Percentiles rank a stretch among this genome's conserved stretches.
phyloP scores from a whole-genome alignment of 2,113 vertebrate species.

The Xiphophorus maculatus region DNA sequence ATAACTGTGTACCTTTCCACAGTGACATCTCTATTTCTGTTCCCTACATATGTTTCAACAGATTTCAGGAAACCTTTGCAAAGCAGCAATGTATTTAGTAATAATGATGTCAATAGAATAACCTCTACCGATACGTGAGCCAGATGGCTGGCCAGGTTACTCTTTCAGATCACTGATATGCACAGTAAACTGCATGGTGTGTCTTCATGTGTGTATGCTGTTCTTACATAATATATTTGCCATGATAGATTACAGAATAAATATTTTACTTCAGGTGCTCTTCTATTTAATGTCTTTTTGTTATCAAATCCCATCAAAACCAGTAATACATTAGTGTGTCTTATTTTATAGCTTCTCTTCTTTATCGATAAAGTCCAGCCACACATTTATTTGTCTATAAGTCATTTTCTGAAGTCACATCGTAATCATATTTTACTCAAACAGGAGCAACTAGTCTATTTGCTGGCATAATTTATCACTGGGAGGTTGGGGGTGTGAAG shows the following conservation, averaged over 20 bases:
- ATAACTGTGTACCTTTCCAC: conserved; percentile 13
- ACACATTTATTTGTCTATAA: neutral
- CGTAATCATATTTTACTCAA: neutral
- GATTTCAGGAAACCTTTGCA: conserved; percentile 67
- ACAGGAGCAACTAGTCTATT: neutral
- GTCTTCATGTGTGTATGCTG: conserved; percentile 19
- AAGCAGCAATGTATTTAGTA: conserved; percentile 73
- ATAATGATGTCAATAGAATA: conserved; percentile 78
- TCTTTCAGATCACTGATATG: conserved; percentile 73
- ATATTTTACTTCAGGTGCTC: neutral
- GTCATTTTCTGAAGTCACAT: neutral
- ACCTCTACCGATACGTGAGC: conserved; percentile 72
- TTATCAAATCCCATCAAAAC: neutral
- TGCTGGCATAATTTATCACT: neutral
- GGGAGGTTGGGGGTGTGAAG: neutral
- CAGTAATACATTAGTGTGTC: neutral
- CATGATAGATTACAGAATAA: conserved; percentile 12
- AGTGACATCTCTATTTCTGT: conserved; percentile 25
- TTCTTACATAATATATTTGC: conserved; percentile 13
- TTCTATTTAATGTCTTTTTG: neutral
- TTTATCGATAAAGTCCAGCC: neutral
- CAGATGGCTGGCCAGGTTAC: conserved; percentile 78
- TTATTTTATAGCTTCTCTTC: neutral
- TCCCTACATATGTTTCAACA: conserved; percentile 45
- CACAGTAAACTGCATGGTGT: conserved; percentile 42